Conservation (phyloP, 2,888 invertebrate species). For the Acleris sparsana region DNA sequence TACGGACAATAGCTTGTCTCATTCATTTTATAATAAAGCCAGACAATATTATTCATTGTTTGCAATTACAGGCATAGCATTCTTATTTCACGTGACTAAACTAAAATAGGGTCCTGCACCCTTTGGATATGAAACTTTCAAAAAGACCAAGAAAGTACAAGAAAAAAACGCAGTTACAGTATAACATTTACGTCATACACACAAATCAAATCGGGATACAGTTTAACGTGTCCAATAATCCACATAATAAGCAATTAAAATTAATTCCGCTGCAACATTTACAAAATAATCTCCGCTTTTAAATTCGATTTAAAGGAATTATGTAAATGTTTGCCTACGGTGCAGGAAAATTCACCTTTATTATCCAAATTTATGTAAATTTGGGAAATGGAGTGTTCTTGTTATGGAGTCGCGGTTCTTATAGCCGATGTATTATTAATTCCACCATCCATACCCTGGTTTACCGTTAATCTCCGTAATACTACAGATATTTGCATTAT, state of each 20-base stretch:
- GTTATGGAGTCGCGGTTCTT: constrained; percentile 21
- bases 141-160: too few relatives aligned
- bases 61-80: too few relatives aligned
- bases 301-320: constrained; percentile 34
- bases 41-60: too few relatives aligned
- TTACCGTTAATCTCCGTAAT: constrained; percentile 16
- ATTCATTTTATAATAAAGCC: too few relatives aligned
- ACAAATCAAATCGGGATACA: background rate
- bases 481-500: constrained; percentile 18
- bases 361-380: constrained; percentile 35
- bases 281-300: constrained; percentile 28
- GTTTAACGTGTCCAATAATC: background rate
- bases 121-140: too few relatives aligned
- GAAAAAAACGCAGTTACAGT: too few relatives aligned
- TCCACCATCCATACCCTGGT: constrained; percentile 14
- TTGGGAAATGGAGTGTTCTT: constrained; percentile 32
- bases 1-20: too few relatives aligned
- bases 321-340: constrained; percentile 30
- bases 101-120: too few relatives aligned
- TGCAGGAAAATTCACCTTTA: constrained; percentile 31
- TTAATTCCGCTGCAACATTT: constrained; percentile 1
- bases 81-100: too few relatives aligned
- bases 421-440: constrained; percentile 32
- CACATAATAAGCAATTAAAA: constrained; percentile 16
- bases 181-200: background rate